Evolutionary conservation across 2,113 vertebrate species (phyloP).

Genomic region (Oryzias woworae): DNA sequence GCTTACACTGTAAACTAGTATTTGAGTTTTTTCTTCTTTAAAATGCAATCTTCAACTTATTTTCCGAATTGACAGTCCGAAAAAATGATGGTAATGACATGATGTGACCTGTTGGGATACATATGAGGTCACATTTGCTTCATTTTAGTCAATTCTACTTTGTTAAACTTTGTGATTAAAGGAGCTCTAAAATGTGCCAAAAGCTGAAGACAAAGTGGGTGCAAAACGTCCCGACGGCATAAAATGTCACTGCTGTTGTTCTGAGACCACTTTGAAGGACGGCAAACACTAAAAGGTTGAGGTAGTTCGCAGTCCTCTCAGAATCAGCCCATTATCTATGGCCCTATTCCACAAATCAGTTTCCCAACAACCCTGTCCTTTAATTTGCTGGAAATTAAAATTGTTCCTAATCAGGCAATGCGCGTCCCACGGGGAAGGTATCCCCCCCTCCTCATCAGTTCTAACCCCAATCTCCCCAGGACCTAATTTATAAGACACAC

Average conservation of each 20-base stretch:
- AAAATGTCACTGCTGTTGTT: not conserved
- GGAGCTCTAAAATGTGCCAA: no score
- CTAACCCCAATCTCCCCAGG: conserved; percentile 53
- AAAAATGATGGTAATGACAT: no score
- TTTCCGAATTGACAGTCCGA: no score
- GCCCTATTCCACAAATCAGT: conserved; percentile 48
- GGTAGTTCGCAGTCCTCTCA: conserved; percentile 17
- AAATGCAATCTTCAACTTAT: no score
- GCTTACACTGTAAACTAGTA: no score
- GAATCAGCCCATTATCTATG: conserved; percentile 28
- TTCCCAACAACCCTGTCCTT: conserved; percentile 38
- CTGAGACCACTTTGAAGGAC: not conserved
- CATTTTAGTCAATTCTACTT: no score
- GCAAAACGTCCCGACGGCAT: no score
- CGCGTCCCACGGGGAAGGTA: conserved; percentile 57
- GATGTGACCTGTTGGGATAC: no score
- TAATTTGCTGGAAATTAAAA: conserved; percentile 67
- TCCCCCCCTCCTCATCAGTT: conserved; percentile 23
- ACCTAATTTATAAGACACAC: conserved; percentile 59
- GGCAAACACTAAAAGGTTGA: conserved; percentile 2
- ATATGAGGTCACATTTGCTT: no score
- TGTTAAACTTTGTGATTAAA: no score
- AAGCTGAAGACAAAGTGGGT: no score
- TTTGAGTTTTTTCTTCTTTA: no score
- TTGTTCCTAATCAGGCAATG: conserved; percentile 56